phyloP scores from a whole-genome alignment of 1,140 invertebrate genomes.

The Eciton burchellii region DNA sequence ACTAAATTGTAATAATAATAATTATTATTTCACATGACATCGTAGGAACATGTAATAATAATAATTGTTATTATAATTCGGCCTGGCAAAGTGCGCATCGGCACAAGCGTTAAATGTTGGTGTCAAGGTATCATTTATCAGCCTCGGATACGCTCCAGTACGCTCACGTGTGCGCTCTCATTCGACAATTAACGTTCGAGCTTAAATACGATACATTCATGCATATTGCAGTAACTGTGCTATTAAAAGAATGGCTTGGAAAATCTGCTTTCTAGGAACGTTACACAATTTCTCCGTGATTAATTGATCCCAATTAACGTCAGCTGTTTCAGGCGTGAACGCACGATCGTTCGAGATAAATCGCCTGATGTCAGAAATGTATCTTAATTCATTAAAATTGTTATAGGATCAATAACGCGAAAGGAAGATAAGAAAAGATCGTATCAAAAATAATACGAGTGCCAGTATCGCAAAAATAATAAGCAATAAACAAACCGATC shows the following conservation, averaged over 20 bases:
- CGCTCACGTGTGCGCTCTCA: slow-evolving; percentile 21
- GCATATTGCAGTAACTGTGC: not conserved
- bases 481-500: too few relatives aligned
- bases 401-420: too few relatives aligned
- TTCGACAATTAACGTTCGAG: slow-evolving; percentile 24
- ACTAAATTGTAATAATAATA: too few relatives aligned
- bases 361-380: too few relatives aligned
- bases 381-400: not conserved
- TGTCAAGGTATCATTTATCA: slow-evolving; percentile 43
- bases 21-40: too few relatives aligned
- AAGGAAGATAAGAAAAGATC: too few relatives aligned
- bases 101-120: slow-evolving; percentile 14
- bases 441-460: too few relatives aligned
- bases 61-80: not conserved
- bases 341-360: not conserved
- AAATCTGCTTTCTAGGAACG: not conserved
- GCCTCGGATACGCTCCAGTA: not conserved
- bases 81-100: not conserved
- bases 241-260: not conserved
- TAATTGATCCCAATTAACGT: not conserved
- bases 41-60: too few relatives aligned
- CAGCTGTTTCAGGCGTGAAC: not conserved
- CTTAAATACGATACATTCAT: not conserved
- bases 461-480: too few relatives aligned
- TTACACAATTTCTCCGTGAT: not conserved